Evolutionary conservation across 1,140 invertebrate genomes (phyloP).

Genomic region (Formica selysi): DNA sequence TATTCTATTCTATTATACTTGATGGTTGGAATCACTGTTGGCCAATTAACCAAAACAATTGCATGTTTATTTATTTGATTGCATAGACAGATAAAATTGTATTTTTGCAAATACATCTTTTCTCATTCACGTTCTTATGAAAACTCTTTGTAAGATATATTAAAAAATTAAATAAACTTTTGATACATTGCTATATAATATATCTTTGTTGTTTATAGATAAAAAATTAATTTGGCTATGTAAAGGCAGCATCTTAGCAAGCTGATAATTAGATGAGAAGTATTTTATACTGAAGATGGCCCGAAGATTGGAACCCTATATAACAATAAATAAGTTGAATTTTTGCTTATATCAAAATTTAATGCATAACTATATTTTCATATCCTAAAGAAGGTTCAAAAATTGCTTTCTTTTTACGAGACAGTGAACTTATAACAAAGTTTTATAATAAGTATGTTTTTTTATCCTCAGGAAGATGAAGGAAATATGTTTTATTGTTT

Average conservation of each 20-base stretch:
- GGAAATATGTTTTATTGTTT: background rate
- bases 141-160: background rate
- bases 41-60: slow-evolving; percentile 9
- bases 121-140: background rate
- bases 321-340: too few relatives aligned
- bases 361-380: background rate
- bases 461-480: background rate
- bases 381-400: slow-evolving; percentile 3
- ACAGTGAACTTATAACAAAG: background rate
- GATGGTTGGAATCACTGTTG: background rate
- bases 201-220: background rate
- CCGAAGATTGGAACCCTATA: too few relatives aligned
- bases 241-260: background rate
- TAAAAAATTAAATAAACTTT: background rate
- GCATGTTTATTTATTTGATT: background rate
- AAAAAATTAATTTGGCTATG: background rate
- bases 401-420: background rate
- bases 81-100: background rate
- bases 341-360: too few relatives aligned
- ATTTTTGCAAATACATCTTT: background rate
- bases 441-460: background rate
- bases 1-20: background rate
- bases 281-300: too few relatives aligned
- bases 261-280: background rate
- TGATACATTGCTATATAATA: background rate